These are phyloP conservation scores for Polypedilum vanderplanki DNA, from an alignment of 1,140 invertebrate species.

Conservation along the genomic window DNA sequence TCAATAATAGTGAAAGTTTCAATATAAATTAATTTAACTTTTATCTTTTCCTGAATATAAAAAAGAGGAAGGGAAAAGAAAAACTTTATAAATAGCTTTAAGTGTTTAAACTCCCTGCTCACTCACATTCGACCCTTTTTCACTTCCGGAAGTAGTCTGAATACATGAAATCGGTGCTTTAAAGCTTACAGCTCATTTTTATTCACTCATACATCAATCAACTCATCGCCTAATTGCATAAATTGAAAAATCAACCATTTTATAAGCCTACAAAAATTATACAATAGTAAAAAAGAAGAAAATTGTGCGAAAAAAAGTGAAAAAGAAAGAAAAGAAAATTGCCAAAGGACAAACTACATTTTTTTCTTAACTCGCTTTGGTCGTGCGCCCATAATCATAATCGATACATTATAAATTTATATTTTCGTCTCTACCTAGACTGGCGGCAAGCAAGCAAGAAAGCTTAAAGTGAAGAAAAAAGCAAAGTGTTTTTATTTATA, in stretches of 20 bases:
- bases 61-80: too few relatives aligned
- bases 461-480: too few relatives aligned
- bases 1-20: too few relatives aligned
- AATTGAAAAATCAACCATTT: background rate
- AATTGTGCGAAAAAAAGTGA: background rate
- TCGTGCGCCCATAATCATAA: too few relatives aligned
- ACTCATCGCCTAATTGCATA: background rate
- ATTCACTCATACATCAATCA: background rate
- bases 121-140: background rate
- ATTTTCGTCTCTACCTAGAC: too few relatives aligned
- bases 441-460: too few relatives aligned
- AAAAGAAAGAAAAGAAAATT: background rate
- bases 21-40: too few relatives aligned
- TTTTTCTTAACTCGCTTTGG: background rate
- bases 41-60: too few relatives aligned
- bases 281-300: too few relatives aligned
- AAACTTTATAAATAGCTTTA: background rate
- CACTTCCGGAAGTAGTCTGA: slow-evolving; percentile 6
- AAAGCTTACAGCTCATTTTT: background rate
- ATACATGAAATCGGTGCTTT: slow-evolving; percentile 12
- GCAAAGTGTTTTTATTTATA: too few relatives aligned
- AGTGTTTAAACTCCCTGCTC: background rate
- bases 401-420: too few relatives aligned
- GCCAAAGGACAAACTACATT: background rate
- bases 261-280: background rate